Conservation (phyloP, 64 coral and sea anemone species). For the Montipora cactus region DNA sequence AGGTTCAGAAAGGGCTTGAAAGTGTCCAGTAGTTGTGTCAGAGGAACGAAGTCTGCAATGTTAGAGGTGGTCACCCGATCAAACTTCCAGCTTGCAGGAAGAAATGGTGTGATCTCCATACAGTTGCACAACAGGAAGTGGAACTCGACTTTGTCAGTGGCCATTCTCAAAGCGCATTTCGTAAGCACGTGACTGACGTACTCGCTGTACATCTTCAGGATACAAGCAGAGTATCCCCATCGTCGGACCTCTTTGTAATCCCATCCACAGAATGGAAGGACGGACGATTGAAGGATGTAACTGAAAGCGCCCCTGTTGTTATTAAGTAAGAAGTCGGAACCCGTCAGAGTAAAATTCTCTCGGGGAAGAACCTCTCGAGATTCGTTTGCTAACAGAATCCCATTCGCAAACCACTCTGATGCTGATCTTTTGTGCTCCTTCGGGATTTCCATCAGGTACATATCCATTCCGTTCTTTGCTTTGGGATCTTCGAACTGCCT, state of each 20-base stretch:
- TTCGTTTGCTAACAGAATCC: no score
- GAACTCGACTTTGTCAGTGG: constrained; percentile 19
- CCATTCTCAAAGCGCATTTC: constrained; percentile 29
- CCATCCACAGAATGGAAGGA: neutral
- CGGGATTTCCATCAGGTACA: neutral
- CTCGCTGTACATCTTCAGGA: constrained; percentile 50
- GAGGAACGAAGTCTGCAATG: constrained; percentile 7
- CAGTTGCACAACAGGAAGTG: no score
- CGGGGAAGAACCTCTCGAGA: no score
- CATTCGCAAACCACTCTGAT: no score
- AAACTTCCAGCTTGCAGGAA: constrained; percentile 12
- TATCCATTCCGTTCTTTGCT: neutral
- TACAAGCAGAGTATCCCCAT: neutral
- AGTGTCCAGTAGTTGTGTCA: no score
- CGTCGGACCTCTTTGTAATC: neutral
- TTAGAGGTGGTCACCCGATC: constrained; percentile 60
- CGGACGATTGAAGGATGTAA: no score
- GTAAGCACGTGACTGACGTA: constrained; percentile 46
- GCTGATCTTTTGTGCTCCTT: no score
- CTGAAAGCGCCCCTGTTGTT: no score
- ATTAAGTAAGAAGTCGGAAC: no score
- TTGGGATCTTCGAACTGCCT: neutral
- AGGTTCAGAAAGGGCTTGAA: no score
- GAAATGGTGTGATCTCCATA: neutral
- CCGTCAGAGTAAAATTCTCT: no score